Evolutionary conservation across 2,888 invertebrate species (phyloP).

Genomic region (Hypena proboscidalis): DNA sequence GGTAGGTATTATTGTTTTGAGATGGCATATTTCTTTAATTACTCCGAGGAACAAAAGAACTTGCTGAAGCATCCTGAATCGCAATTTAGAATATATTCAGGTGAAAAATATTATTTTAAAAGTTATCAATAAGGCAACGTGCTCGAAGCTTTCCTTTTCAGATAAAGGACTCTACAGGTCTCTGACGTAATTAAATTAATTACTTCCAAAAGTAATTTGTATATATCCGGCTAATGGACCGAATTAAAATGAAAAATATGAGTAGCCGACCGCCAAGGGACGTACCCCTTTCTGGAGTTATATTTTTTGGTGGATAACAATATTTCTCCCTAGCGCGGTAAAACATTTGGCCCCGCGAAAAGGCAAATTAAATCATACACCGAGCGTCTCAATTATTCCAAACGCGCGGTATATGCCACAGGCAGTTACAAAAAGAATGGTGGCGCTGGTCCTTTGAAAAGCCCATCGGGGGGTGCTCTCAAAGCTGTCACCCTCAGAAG

Average conservation of each 20-base stretch:
- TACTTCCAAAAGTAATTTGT: background rate
- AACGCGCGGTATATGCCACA: constrained; percentile 70
- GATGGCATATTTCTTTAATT: no score
- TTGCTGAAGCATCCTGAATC: no score
- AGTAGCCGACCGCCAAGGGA: constrained; percentile 22
- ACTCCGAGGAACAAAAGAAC: no score
- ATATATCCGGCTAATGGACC: no score
- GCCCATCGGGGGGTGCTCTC: constrained; percentile 77
- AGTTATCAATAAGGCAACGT: no score
- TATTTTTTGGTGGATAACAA: constrained; percentile 53
- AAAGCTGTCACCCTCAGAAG: constrained; percentile 82
- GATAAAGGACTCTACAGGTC: no score
- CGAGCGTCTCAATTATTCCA: constrained; percentile 80
- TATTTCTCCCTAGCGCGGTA: constrained; percentile 53
- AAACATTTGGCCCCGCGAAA: constrained; percentile 68
- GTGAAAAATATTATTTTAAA: no score
- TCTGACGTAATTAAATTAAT: no score
- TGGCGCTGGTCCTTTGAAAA: constrained; percentile 80
- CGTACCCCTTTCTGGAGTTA: constrained; percentile 40
- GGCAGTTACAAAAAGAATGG: constrained; percentile 77
- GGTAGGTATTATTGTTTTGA: no score
- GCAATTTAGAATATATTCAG: no score
- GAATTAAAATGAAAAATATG: no score
- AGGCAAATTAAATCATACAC: constrained; percentile 82
- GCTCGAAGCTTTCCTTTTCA: no score